Conservation (phyloP, 2,888 invertebrate genomes). For the Sarcophaga rosellei region DNA sequence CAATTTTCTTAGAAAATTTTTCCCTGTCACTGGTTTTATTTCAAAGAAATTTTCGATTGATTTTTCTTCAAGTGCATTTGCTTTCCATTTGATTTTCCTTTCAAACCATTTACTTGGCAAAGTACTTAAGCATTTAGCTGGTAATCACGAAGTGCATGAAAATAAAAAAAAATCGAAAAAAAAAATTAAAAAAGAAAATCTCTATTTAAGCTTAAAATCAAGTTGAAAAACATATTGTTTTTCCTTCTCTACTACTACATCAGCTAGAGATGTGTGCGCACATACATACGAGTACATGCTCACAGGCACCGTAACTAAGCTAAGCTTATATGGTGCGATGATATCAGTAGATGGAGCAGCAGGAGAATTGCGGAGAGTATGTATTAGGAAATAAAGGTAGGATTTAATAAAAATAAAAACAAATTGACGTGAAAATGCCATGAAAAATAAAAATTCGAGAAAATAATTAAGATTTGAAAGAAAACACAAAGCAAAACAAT, state of each 20-base stretch:
- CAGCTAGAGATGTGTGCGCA: background rate
- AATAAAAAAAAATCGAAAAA: background rate
- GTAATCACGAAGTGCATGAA: slow-evolving; percentile 37
- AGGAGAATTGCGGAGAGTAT: background rate
- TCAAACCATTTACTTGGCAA: background rate
- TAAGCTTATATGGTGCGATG: background rate
- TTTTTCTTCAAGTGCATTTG: slow-evolving; percentile 16
- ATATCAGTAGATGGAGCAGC: background rate
- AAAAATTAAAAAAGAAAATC: slow-evolving; percentile 31
- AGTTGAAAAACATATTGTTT: slow-evolving; percentile 19
- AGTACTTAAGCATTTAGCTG: slow-evolving; percentile 27
- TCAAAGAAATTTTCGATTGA: background rate
- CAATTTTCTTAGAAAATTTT: background rate
- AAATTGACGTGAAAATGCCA: no score
- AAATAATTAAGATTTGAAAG: background rate
- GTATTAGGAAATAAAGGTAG: background rate
- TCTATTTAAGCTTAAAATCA: slow-evolving; percentile 42
- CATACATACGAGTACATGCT: background rate
- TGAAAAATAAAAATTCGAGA: background rate
- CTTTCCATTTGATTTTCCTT: background rate
- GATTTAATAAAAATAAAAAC: background rate
- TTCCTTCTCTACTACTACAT: background rate
- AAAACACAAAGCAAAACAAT: no score
- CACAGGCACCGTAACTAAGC: background rate
- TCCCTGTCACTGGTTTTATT: background rate